These are phyloP conservation scores for Siniperca undulata DNA, from an alignment of 2,797 vertebrate species.

Conservation along the genomic window DNA sequence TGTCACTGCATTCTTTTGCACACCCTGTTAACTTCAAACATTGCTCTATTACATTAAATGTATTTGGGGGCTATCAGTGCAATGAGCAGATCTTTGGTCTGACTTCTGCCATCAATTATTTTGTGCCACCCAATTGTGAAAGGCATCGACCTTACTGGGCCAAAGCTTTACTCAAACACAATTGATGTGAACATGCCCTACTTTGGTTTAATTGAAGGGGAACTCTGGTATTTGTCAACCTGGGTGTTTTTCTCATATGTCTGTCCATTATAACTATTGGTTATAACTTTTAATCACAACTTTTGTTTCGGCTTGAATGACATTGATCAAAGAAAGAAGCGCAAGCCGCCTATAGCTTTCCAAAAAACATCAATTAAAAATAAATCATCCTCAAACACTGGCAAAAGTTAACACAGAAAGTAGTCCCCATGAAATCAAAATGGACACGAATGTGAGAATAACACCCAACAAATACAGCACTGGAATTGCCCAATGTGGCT, in stretches of 20 bases:
- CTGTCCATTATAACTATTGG: not conserved
- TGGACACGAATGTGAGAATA: not conserved
- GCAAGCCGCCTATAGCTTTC: not conserved
- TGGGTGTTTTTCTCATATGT: not conserved
- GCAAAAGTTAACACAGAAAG: not conserved
- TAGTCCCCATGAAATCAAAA: not conserved
- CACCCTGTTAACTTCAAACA: not conserved
- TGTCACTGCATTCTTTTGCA: not conserved
- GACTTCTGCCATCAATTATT: constrained; percentile 16
- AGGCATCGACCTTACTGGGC: not conserved
- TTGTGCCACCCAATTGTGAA: not conserved
- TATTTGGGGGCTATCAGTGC: not conserved
- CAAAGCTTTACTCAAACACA: constrained; percentile 13
- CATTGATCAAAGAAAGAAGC: not conserved
- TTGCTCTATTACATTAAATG: not conserved
- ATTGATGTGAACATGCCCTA: not conserved
- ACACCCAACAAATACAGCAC: not conserved
- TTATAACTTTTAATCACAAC: not conserved
- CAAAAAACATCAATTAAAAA: not conserved
- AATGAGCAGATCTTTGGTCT: constrained; percentile 1
- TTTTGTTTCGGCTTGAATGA: not conserved
- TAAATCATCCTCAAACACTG: constrained; percentile 1
- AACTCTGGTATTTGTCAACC: not conserved
- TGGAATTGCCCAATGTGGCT: not conserved
- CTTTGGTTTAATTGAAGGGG: not conserved